These are phyloP conservation scores for Cataglyphis livida DNA, from an alignment of 2,888 invertebrate species.

Conservation along the genomic window DNA sequence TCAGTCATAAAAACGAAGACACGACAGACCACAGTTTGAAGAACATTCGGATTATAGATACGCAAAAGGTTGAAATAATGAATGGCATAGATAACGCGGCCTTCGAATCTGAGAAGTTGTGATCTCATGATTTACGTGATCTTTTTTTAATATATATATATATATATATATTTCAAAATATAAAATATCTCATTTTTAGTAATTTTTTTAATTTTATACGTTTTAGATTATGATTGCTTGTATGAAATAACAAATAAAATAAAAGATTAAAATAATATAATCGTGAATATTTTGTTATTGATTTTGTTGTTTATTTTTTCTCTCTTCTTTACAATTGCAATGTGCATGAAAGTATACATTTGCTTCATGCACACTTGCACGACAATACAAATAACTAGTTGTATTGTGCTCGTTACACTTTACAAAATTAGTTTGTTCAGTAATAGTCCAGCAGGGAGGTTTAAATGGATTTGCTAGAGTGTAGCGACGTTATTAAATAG, in stretches of 20 bases:
- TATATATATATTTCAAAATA: not conserved
- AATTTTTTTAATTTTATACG: not conserved
- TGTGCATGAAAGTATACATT: constrained; percentile 13
- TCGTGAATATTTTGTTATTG: not conserved
- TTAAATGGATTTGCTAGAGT: constrained; percentile 34
- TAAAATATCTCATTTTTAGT: not conserved
- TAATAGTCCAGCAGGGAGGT: constrained; percentile 36
- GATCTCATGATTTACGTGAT: constrained; percentile 59
- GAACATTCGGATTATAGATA: constrained; percentile 74
- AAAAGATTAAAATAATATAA: not conserved
- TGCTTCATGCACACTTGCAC: constrained; percentile 26
- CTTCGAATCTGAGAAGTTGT: constrained; percentile 83
- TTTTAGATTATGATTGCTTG: not conserved
- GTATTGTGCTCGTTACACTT: constrained; percentile 33
- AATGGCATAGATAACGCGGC: constrained; percentile 85
- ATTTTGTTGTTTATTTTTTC: not conserved
- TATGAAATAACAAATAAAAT: not conserved
- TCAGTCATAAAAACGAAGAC: constrained; percentile 73
- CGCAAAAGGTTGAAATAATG: constrained; percentile 82
- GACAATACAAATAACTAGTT: constrained; percentile 14
- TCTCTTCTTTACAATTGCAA: not conserved
- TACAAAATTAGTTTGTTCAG: constrained; percentile 47
- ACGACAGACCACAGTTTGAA: constrained; percentile 84
- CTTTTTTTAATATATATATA: not conserved
- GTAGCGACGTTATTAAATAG: constrained; percentile 35